Evolutionary conservation across 2,888 invertebrate species (phyloP).

Genomic region (Pheosia tremula): DNA sequence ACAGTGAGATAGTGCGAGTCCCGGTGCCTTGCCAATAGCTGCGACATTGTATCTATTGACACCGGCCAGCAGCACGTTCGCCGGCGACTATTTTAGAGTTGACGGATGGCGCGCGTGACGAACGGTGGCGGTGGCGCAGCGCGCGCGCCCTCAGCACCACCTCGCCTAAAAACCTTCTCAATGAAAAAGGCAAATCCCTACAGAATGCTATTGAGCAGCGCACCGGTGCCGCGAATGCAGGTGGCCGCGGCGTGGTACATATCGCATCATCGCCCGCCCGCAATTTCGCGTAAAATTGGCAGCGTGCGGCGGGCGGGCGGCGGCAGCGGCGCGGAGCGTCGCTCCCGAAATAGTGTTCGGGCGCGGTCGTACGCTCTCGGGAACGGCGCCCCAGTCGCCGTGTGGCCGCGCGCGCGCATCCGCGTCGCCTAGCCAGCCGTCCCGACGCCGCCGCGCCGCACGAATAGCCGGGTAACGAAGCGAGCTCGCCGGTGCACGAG

Average conservation of each 20-base stretch:
- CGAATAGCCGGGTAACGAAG: constrained; percentile 65
- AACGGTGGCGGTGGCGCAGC: constrained; percentile 38
- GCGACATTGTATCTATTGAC: constrained; percentile 83
- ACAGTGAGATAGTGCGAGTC: constrained; percentile 83
- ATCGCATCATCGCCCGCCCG: constrained; percentile 85
- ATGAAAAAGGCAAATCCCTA: constrained; percentile 57
- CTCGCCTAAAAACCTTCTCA: constrained; percentile 45
- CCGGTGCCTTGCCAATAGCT: constrained; percentile 82
- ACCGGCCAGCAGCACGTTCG: constrained; percentile 69
- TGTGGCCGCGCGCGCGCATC: constrained; percentile 82
- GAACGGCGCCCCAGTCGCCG: constrained; percentile 80
- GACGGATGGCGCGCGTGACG: constrained; percentile 61
- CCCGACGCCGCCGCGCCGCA: constrained; percentile 67
- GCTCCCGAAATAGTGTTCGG: constrained; percentile 84
- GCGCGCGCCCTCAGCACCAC: constrained; percentile 37
- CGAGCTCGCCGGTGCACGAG: constrained; percentile 67
- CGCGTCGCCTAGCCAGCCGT: constrained; percentile 75
- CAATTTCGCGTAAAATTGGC: constrained; percentile 85
- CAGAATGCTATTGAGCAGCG: constrained; percentile 48
- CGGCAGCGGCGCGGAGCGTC: constrained; percentile 78
- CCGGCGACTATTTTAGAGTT: constrained; percentile 71
- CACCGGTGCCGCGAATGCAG: constrained; percentile 58
- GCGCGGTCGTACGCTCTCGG: constrained; percentile 79
- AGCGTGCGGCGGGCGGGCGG: constrained; percentile 80
- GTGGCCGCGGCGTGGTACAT: constrained; percentile 70